These are phyloP conservation scores for Terrapene triunguis DNA, from an alignment of 2,113 vertebrate genomes.

Conservation along the genomic window DNA sequence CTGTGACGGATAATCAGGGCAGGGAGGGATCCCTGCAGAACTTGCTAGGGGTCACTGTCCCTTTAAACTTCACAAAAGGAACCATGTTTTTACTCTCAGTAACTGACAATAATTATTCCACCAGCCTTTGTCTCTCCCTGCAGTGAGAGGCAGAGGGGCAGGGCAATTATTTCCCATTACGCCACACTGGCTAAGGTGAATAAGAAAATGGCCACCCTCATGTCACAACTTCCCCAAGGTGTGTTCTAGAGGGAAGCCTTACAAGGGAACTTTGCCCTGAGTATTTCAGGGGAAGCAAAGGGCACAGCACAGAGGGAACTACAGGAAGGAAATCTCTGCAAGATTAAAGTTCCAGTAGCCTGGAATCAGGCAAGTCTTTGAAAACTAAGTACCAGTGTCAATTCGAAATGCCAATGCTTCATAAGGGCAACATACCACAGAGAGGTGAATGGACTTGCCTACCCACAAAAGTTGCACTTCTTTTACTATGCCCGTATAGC, in stretches of 20 bases:
- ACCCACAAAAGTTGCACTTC: neutral
- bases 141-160: neutral
- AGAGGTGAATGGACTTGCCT: accelerated
- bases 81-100: neutral
- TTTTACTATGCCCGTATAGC: neutral
- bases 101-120: neutral
- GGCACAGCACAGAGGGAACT: neutral
- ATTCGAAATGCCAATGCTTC: neutral
- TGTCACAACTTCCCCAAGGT: neutral
- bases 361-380: conserved; percentile 6
- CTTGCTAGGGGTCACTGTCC: neutral
- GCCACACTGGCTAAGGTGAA: neutral
- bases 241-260: neutral
- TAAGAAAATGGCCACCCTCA: neutral
- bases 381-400: conserved; percentile 9
- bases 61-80: neutral
- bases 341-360: conserved; percentile 63
- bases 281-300: conserved; percentile 42
- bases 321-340: neutral
- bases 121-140: neutral
- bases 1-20: conserved; percentile 63
- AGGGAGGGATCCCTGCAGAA: conserved; percentile 64
- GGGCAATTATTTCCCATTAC: neutral
- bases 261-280: neutral
- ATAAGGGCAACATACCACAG: neutral